phyloP scores from a whole-genome alignment of 2,797 vertebrate genomes.

The Chrysocyon brachyurus region DNA sequence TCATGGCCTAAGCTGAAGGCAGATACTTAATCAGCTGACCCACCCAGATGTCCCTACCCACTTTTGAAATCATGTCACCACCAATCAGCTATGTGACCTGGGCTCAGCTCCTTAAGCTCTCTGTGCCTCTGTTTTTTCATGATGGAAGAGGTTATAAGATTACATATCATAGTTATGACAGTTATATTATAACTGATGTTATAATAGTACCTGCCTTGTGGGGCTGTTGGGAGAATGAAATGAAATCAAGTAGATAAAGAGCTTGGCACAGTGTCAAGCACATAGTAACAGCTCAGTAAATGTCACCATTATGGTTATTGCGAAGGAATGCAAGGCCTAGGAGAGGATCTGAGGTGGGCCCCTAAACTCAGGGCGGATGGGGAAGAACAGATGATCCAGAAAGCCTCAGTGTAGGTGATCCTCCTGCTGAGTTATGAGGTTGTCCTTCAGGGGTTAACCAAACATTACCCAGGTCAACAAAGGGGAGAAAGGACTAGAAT shows the following conservation, averaged over 20 bases:
- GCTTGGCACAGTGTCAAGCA: background rate
- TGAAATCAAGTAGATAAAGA: background rate
- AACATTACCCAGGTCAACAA: background rate
- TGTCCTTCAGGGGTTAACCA: background rate
- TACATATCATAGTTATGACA: background rate
- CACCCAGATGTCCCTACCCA: no score
- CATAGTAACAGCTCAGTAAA: background rate
- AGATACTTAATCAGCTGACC: no score
- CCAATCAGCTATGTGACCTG: background rate
- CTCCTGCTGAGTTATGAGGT: background rate
- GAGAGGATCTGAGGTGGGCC: background rate
- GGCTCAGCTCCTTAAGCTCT: background rate
- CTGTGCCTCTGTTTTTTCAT: background rate
- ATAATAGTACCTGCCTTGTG: background rate
- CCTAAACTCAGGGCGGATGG: no score
- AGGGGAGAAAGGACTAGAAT: background rate
- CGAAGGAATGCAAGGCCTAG: background rate
- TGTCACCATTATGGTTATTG: background rate
- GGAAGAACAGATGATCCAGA: background rate
- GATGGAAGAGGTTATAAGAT: background rate
- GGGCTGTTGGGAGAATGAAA: background rate
- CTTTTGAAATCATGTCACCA: background rate
- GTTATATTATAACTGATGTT: background rate
- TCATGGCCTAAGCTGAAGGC: no score
- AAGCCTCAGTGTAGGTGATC: background rate